Evolutionary conservation across 2,797 vertebrate genomes (phyloP), one percentile per base, ranked within the genome.

Genomic region (Phoxinus dragarum): DNA sequence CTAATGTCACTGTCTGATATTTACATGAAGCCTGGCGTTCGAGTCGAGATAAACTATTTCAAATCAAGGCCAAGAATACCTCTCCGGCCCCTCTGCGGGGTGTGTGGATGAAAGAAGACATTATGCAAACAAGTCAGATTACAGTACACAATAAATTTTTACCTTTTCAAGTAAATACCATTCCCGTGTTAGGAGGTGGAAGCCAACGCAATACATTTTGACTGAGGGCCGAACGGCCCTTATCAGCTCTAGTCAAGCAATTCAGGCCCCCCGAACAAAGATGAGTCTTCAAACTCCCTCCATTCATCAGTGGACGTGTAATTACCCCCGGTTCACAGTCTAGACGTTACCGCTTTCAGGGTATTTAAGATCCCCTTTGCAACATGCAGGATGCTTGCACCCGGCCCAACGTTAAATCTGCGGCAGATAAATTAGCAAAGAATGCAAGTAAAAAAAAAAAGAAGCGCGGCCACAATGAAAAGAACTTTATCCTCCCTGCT

Each of bases 371-470:
- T 97, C 97, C 92, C 96, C 93, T 95, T 96, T 95, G 95, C 96
- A 97, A 97, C 95, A 96, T 91, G 94, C 95, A 96, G 96, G 95
- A 94, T 94, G 96, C 93, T 92, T 95, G 96, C 96, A 95, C 94
- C 95, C 94, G 94, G 95, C 90, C 36, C 95, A 95, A 95, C 94
- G 96, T 96, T 98, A 98, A 98, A 98, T 99, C 98, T 97, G 97
- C 95, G 95, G 95, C 97, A 97, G 97, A 99, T 99, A 99, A 99
- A 99, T 99, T 99, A 99, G 97, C 95, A 86, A 98, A 98, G 97
- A 99, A 99, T 97, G 97, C 97, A 98, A 98, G 97, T 69, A 98
- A 96, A 90, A 96, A 96, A 88, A 89, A 96, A 96, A 96, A 73
- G 36, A 74, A 74, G 69, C 42, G 0, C 31, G 34, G n/a, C 68